These are phyloP conservation scores for Borostomias antarcticus DNA, from an alignment of 2,797 vertebrate species.

Conservation along the genomic window DNA sequence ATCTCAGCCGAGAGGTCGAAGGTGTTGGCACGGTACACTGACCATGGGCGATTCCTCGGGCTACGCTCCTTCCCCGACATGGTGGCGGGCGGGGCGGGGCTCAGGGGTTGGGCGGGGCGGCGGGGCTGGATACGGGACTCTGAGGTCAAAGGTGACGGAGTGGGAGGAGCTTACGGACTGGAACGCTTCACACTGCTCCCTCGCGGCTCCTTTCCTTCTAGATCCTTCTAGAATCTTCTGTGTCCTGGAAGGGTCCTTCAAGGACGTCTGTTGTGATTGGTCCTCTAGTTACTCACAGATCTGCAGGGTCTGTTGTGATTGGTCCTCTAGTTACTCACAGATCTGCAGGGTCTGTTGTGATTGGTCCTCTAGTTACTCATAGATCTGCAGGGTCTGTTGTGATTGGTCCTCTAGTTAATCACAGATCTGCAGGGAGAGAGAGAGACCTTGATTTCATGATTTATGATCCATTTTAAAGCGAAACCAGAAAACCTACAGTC, in stretches of 20 bases:
- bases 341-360: too few species aligned
- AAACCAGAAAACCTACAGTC: too few species aligned
- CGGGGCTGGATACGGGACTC: too few species aligned
- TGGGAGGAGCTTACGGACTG: conserved; percentile 7
- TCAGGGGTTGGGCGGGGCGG: not conserved
- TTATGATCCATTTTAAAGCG: too few species aligned
- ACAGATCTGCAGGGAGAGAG: conserved; percentile 48
- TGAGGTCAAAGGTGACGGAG: conserved; percentile 6
- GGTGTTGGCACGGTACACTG: conserved; percentile 90
- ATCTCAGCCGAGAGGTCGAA: conserved; percentile 94
- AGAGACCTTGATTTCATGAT: too few species aligned
- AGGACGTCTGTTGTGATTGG: conserved; percentile 32
- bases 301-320: conserved; percentile 40
- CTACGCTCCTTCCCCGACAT: conserved; percentile 94
- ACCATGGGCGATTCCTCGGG: conserved; percentile 92
- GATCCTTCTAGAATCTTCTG: not conserved
- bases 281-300: conserved; percentile 15
- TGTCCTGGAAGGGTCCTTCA: not conserved
- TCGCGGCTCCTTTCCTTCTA: too few species aligned
- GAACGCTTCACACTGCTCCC: not conserved
- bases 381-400: too few species aligned
- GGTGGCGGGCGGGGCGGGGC: not conserved
- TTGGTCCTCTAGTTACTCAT: conserved; percentile 11
- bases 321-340: conserved; percentile 12
- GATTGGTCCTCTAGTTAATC: conserved; percentile 24